Percentiles rank a stretch among this genome's conserved stretches.
Conservation (phyloP, 2,888 invertebrate genomes). For the Formica aserva region DNA sequence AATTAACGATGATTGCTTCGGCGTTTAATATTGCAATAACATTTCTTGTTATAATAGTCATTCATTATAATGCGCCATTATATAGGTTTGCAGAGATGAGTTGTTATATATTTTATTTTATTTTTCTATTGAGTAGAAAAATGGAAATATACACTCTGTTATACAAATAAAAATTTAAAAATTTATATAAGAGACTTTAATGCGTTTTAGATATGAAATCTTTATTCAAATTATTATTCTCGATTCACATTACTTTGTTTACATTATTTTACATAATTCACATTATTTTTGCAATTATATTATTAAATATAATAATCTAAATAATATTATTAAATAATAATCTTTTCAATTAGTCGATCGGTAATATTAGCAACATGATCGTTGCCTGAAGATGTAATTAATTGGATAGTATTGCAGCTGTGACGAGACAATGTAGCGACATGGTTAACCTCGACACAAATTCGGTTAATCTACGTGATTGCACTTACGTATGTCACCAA, state of each 20-base stretch:
- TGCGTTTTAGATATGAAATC: background rate
- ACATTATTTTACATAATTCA: background rate
- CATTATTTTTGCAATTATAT: background rate
- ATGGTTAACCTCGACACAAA: slow-evolving; percentile 64
- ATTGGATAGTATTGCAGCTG: slow-evolving; percentile 18
- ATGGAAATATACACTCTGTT: background rate
- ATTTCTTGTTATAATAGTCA: background rate
- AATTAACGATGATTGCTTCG: slow-evolving; percentile 20
- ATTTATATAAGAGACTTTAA: background rate
- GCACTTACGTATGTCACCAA: slow-evolving; percentile 78
- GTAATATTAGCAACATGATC: background rate
- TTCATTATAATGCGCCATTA: background rate
- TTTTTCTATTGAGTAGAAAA: background rate
- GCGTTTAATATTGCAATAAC: slow-evolving; percentile 4
- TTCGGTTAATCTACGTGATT: slow-evolving; percentile 76
- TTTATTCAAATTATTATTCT: background rate
- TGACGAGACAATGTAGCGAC: background rate
- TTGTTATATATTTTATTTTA: background rate
- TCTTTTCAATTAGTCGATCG: background rate
- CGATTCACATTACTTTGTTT: background rate
- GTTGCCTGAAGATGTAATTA: slow-evolving; percentile 20
- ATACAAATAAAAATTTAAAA: background rate
- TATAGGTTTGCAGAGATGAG: background rate
- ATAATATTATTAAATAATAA: background rate
- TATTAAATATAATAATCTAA: background rate